phyloP scores from a whole-genome alignment of 2,888 invertebrate species.

The Dryobota labecula region DNA sequence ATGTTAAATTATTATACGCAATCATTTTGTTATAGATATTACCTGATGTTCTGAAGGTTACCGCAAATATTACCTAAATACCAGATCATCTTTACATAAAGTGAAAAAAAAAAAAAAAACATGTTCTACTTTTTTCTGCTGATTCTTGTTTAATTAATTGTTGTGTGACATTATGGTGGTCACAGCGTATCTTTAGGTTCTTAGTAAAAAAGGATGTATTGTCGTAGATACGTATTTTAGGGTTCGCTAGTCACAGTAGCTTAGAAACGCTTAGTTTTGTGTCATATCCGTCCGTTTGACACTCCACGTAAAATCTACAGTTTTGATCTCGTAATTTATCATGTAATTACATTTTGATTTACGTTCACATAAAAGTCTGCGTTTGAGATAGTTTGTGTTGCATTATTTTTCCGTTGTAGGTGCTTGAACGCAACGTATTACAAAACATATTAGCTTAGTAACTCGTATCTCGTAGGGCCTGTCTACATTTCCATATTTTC shows the following conservation, averaged over 20 bases:
- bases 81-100: slow-evolving; percentile 48
- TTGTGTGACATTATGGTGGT: not conserved
- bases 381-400: not conserved
- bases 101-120: not conserved
- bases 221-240: not conserved
- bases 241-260: not conserved
- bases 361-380: not conserved
- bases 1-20: slow-evolving; percentile 83
- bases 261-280: not conserved
- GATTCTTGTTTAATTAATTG: slow-evolving; percentile 8
- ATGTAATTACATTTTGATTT: not conserved
- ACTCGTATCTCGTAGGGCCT: not conserved
- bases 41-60: slow-evolving; percentile 61
- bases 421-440: not conserved
- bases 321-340: not conserved
- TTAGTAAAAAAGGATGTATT: not conserved
- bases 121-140: not conserved
- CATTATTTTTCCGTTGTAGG: not conserved
- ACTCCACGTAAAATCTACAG: not conserved
- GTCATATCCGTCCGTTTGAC: not conserved
- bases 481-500: not conserved
- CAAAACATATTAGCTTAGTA: not conserved
- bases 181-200: not conserved
- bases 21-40: slow-evolving; percentile 68
- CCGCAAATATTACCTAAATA: slow-evolving; percentile 60